Evolutionary conservation across 2,888 invertebrate genomes (phyloP), one percentile per base, ranked within the genome.

Genomic region (Pammene fasciana): DNA sequence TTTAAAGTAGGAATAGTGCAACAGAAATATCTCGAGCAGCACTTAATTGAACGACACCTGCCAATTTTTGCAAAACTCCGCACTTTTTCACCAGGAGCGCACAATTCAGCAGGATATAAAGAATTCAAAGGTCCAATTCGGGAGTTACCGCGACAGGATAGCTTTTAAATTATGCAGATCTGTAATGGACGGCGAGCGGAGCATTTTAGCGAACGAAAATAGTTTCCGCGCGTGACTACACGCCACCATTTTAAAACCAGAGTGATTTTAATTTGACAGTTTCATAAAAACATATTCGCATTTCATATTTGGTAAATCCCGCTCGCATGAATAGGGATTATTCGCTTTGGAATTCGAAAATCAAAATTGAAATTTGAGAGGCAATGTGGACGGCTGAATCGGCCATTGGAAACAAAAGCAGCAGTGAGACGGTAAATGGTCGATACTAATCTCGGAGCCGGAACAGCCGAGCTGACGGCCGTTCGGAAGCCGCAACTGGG

Each of bases 371-470:
- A 76, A 71, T 73, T 74, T 71, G 72, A 74, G 70, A 59, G 71
- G 56, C 65, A 46, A 45, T 64, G 68, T 52, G 48, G 57, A 65
- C 67, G 72, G 71, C 75, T 82, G 85, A 87, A 86, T 86, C 83
- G 79, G 75, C 82, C 86, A 87, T 86, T 87, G 79, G 81, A 82
- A 84, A 90, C 89, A 91, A 91, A 86, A 81, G 79, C 77, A 77
- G 79, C 80, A 82, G 85, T 84, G 86, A 86, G 85, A 83, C 87
- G 87, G 91, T 88, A 90, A 89, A 89, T 87, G 82, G 85, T 86
- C 87, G 92, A 92, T 92, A 89, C 87, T 91, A 91, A 92, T 92
- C 92, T 90, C 82, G 77, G 86, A 91, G 91, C 90, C 91, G 92
- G 92, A 92, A 85, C 86, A 82, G 82, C 83, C 82, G 83, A 82